phyloP scores from a whole-genome alignment of 2,888 invertebrate genomes.

The Julus scanicus region DNA sequence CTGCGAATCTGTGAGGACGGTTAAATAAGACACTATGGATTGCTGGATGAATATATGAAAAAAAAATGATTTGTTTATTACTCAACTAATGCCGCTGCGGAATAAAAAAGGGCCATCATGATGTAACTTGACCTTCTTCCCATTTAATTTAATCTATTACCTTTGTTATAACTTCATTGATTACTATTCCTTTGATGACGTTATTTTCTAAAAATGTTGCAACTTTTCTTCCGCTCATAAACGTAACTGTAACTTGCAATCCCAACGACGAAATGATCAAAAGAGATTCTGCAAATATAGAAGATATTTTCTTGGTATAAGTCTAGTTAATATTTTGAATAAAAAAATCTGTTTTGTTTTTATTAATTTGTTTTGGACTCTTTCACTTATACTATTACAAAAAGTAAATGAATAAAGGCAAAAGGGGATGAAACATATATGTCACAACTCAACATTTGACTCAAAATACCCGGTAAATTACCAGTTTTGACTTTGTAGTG shows the following conservation, averaged over 20 bases:
- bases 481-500: neutral
- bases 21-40: neutral
- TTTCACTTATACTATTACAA: too few species aligned
- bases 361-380: too few species aligned
- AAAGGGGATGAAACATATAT: too few species aligned
- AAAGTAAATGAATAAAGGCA: too few species aligned
- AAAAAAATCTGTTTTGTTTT: neutral
- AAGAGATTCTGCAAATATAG: neutral
- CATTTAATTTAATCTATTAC: neutral
- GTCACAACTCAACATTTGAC: too few species aligned
- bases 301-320: neutral
- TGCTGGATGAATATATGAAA: neutral
- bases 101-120: too few species aligned
- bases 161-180: slow-evolving; percentile 48
- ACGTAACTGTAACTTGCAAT: slow-evolving; percentile 46
- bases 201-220: slow-evolving; percentile 19
- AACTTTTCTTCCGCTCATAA: slow-evolving; percentile 47
- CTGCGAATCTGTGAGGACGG: neutral
- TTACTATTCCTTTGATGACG: neutral
- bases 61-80: neutral
- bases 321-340: too few species aligned
- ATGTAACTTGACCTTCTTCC: too few species aligned
- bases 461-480: neutral
- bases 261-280: slow-evolving; percentile 44
- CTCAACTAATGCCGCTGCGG: too few species aligned